These are phyloP conservation scores for Hirtodrosophila confusa DNA, from an alignment of 2,888 invertebrate genomes.

Conservation along the genomic window DNA sequence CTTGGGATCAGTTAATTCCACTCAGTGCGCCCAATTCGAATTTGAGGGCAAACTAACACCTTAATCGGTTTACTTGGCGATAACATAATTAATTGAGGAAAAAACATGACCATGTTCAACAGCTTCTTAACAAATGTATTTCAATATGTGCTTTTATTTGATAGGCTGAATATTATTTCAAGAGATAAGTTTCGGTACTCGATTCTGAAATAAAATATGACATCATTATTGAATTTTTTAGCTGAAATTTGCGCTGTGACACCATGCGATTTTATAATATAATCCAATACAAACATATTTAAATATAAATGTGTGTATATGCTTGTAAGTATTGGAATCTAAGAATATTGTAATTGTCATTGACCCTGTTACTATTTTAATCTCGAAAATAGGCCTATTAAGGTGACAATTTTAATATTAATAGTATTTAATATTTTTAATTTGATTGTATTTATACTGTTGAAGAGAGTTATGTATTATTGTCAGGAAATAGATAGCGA, in stretches of 20 bases:
- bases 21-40: conserved; percentile 10
- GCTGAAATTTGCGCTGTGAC: conserved; percentile 8
- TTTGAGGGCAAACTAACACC: conserved; percentile 34
- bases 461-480: no score
- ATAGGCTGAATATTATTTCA: conserved; percentile 1
- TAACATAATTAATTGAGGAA: conserved; percentile 29
- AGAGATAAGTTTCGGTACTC: conserved; percentile 16
- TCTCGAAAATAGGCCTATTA: not conserved
- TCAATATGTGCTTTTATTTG: not conserved
- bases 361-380: not conserved
- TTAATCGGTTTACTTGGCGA: conserved; percentile 44
- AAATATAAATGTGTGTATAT: not conserved
- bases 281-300: not conserved
- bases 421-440: no score
- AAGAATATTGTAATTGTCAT: not conserved
- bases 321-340: not conserved
- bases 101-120: conserved; percentile 28
- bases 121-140: not conserved
- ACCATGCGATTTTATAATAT: not conserved
- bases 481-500: no score
- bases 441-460: no score
- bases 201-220: conserved; percentile 30
- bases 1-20: conserved; percentile 11
- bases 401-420: no score
- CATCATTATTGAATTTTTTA: conserved; percentile 32